These are phyloP conservation scores for Stenopsyche tienmushanensis DNA, from an alignment of 1,140 invertebrate genomes.

Conservation along the genomic window DNA sequence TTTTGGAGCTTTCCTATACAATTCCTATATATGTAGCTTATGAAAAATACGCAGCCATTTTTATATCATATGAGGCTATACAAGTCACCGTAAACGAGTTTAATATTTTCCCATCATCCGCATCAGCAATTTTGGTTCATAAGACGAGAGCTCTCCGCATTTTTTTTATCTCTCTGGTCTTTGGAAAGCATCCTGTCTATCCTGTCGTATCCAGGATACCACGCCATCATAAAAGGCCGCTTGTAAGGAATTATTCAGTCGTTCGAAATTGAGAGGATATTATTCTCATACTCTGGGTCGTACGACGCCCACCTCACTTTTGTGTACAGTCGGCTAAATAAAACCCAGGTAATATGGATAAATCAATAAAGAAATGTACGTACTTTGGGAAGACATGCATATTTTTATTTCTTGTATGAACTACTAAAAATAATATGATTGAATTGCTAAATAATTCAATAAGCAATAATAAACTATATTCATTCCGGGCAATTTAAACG, in stretches of 20 bases:
- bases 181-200: slow-evolving; percentile 1
- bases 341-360: no score
- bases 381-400: no score
- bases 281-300: slow-evolving; percentile 15
- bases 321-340: neutral
- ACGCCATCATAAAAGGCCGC: slow-evolving; percentile 30
- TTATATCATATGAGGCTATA: neutral
- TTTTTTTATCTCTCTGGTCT: neutral
- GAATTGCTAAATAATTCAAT: no score
- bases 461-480: no score
- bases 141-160: slow-evolving; percentile 18
- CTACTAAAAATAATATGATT: no score
- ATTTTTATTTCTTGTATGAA: no score
- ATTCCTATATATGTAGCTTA: no score
- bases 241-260: slow-evolving; percentile 37
- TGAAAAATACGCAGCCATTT: neutral
- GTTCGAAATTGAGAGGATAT: slow-evolving; percentile 34
- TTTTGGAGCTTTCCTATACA: no score
- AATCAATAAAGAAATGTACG: no score
- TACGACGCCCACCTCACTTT: neutral
- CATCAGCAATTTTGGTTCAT: slow-evolving; percentile 12
- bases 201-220: slow-evolving; percentile 34
- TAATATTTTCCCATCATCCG: slow-evolving; percentile 16
- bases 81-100: slow-evolving; percentile 15
- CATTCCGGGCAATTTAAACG: no score